phyloP scores from a whole-genome alignment of 1,140 invertebrate genomes.

The Halesus radiatus region DNA sequence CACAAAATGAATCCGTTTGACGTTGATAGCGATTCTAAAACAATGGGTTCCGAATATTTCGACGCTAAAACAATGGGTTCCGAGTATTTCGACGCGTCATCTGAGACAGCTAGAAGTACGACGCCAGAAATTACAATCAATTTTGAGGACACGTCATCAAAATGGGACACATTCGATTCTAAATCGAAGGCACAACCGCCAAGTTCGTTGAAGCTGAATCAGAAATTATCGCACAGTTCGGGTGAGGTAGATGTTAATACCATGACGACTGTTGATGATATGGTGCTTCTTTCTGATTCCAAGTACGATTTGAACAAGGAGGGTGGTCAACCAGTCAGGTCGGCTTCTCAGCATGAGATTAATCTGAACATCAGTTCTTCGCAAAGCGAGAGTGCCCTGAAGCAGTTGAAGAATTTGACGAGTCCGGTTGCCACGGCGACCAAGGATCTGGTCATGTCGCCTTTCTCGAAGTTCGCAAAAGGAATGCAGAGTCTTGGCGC shows the following conservation, averaged over 20 bases:
- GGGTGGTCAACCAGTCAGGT: slow-evolving; percentile 67
- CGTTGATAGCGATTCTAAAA: slow-evolving; percentile 53
- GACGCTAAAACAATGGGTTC: slow-evolving; percentile 33
- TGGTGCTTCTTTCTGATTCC: slow-evolving; percentile 16
- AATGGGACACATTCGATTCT: slow-evolving; percentile 53
- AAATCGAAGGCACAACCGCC: slow-evolving; percentile 65
- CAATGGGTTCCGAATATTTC: too few species aligned
- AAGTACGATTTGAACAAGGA: slow-evolving; percentile 37
- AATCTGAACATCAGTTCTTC: slow-evolving; percentile 80
- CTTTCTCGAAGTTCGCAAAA: slow-evolving; percentile 85
- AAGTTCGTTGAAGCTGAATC: slow-evolving; percentile 70
- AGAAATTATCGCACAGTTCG: slow-evolving; percentile 78
- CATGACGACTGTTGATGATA: slow-evolving; percentile 58
- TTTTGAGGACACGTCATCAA: slow-evolving; percentile 55
- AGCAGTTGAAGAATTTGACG: slow-evolving; percentile 75
- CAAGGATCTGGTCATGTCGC: slow-evolving; percentile 80
- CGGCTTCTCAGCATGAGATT: slow-evolving; percentile 76
- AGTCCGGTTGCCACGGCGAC: slow-evolving; percentile 77
- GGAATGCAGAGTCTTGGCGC: slow-evolving; percentile 86
- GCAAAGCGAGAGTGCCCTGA: slow-evolving; percentile 84
- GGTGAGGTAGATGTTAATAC: slow-evolving; percentile 71
- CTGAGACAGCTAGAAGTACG: slow-evolving; percentile 63
- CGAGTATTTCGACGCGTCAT: slow-evolving; percentile 50
- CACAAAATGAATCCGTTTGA: slow-evolving; percentile 72
- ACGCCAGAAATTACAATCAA: slow-evolving; percentile 79